These are phyloP conservation scores for Zonotrichia leucophrys DNA, from an alignment of 2,113 vertebrate genomes.

Conservation along the genomic window DNA sequence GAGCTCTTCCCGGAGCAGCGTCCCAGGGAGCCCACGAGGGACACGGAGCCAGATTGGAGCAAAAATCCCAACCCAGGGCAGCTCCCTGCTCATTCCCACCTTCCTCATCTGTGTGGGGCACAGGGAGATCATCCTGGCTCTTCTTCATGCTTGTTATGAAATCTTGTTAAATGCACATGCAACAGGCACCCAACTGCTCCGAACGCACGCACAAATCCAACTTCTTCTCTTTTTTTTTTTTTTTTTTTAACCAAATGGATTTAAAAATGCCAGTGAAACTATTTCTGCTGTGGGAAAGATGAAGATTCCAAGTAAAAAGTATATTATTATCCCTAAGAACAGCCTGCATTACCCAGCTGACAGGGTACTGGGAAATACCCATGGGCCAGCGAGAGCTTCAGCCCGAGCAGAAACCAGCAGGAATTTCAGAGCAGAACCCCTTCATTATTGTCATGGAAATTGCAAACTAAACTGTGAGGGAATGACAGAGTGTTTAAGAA, in stretches of 20 bases:
- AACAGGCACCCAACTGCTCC: neutral
- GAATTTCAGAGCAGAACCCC: conserved; percentile 33
- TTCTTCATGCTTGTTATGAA: neutral
- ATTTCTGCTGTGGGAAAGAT: conserved; percentile 52
- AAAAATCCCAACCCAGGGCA: rapidly evolving
- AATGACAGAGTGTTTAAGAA: neutral
- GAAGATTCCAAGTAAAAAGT: conserved; percentile 1
- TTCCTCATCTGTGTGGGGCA: neutral
- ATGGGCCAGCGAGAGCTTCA: neutral
- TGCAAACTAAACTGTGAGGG: neutral
- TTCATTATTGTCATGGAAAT: conserved; percentile 38
- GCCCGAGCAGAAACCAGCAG: neutral
- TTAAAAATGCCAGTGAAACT: conserved; percentile 28
- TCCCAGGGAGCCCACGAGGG: neutral
- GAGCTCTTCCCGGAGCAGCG: neutral
- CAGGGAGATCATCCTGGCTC: neutral
- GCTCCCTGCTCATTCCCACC: neutral
- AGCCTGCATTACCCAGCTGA: neutral
- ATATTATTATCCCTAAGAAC: conserved; percentile 59
- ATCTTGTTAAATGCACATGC: neutral
- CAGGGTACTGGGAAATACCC: conserved; percentile 29
- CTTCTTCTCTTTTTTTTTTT: neutral
- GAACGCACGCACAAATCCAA: neutral
- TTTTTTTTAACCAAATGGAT: neutral
- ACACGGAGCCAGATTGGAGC: neutral